Conservation (phyloP, 92 coral and sea anemone genomes). For the Epizoanthus scotinus region DNA sequence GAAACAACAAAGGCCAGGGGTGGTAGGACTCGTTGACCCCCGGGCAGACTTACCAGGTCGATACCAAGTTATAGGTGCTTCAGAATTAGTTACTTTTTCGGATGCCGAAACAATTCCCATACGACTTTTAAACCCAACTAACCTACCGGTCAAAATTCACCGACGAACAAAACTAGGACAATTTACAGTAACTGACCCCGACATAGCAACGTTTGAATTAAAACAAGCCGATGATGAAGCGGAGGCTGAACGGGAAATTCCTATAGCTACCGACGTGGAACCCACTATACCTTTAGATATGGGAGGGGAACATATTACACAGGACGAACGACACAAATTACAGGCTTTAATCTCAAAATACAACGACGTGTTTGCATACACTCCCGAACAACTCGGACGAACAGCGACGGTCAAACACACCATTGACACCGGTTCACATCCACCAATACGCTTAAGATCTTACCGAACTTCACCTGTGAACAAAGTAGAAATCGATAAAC, state of each 20-base stretch:
- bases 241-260: conserved; percentile 45
- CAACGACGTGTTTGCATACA: conserved; percentile 48
- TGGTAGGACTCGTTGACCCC: conserved; percentile 27
- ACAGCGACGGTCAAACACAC: conserved; percentile 52
- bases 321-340: not conserved
- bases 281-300: not conserved
- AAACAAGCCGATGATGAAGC: conserved; percentile 56
- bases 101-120: conserved; percentile 35
- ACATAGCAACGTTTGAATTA: conserved; percentile 41
- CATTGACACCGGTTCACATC: conserved; percentile 53
- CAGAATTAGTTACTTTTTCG: conserved; percentile 15
- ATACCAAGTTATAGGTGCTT: conserved; percentile 44
- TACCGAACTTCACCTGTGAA: conserved; percentile 50
- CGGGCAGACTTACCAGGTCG: conserved; percentile 26
- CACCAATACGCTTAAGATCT: conserved; percentile 56
- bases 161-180: conserved; percentile 56
- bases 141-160: conserved; percentile 40
- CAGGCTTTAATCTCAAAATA: conserved; percentile 20
- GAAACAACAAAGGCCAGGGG: not conserved
- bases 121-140: conserved; percentile 25
- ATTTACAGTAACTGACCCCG: too few species aligned
- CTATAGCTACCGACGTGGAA: not conserved
- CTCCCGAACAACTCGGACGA: conserved; percentile 44
- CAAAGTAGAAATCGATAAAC: conserved; percentile 45
- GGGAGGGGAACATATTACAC: not conserved